A percentile compares a stretch with the other conserved stretches of the same genome.
Conservation (phyloP, 1,140 invertebrate species). For the Brachionus rubens region DNA sequence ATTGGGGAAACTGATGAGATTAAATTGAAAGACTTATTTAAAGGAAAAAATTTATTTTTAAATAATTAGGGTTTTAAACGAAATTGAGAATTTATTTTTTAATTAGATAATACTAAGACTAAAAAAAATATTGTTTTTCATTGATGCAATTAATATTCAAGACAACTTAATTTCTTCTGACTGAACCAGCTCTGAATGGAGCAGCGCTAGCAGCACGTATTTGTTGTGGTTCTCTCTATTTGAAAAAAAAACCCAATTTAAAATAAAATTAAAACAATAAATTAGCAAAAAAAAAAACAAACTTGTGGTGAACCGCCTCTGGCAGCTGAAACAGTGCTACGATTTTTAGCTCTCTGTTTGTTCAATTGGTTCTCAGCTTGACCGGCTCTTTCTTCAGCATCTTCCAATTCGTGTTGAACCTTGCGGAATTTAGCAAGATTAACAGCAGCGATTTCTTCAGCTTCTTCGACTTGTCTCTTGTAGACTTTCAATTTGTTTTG, state of each 20-base stretch:
- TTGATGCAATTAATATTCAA: too few species aligned
- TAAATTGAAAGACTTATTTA: too few species aligned
- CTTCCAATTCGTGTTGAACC: slow-evolving; percentile 67
- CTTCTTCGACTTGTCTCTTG: slow-evolving; percentile 98
- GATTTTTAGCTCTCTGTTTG: slow-evolving; percentile 92
- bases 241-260: not conserved
- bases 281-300: not conserved
- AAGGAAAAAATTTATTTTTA: too few species aligned
- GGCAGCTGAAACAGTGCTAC: slow-evolving; percentile 66
- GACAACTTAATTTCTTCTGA: too few species aligned
- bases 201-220: slow-evolving; percentile 20
- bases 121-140: too few species aligned
- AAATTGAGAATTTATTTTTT: too few species aligned
- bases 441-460: slow-evolving; percentile 94
- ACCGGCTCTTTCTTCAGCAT: slow-evolving; percentile 95
- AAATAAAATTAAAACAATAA: not conserved
- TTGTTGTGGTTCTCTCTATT: too few species aligned
- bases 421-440: slow-evolving; percentile 99
- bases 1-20: too few species aligned
- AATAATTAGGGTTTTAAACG: too few species aligned
- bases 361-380: slow-evolving; percentile 92
- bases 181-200: slow-evolving; percentile 28
- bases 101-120: too few species aligned
- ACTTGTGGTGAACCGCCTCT: slow-evolving; percentile 1
- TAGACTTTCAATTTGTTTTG: slow-evolving; percentile 99